Percentiles rank a stretch among this genome's conserved stretches.
Conservation (phyloP, 2,113 vertebrate species). For the Caranx melampygus region DNA sequence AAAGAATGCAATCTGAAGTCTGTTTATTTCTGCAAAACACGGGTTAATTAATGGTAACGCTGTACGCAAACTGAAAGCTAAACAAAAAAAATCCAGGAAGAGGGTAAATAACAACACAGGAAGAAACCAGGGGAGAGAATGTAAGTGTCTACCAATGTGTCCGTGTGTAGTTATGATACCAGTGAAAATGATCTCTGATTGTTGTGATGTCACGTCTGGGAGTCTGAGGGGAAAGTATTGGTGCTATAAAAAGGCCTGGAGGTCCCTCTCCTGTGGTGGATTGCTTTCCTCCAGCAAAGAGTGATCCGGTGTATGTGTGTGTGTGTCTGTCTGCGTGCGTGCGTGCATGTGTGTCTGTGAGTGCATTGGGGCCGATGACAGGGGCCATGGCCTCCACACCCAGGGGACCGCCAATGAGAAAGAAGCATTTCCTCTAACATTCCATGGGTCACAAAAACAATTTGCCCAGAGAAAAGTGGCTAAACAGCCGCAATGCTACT, state of each 20-base stretch:
- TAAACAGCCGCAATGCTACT: slow-evolving; percentile 78
- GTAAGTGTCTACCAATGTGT: slow-evolving; percentile 4
- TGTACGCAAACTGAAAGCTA: slow-evolving; percentile 20
- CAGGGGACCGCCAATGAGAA: slow-evolving; percentile 85
- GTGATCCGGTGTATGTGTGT: slow-evolving; percentile 61
- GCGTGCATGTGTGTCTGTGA: slow-evolving; percentile 42
- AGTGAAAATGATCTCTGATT: slow-evolving; percentile 78
- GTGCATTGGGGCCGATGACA: slow-evolving; percentile 82
- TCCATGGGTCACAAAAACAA: slow-evolving; percentile 85
- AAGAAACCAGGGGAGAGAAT: not conserved
- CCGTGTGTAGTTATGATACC: slow-evolving; percentile 47
- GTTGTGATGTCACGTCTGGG: slow-evolving; percentile 85
- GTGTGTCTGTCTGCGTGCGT: slow-evolving; percentile 25
- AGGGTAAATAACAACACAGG: slow-evolving; percentile 10
- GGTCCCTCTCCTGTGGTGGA: slow-evolving; percentile 81
- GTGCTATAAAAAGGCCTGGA: slow-evolving; percentile 81
- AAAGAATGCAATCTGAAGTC: slow-evolving; percentile 58
- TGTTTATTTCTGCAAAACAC: slow-evolving; percentile 68
- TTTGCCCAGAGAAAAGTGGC: slow-evolving; percentile 83
- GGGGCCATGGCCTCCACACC: slow-evolving; percentile 83
- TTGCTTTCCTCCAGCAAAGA: slow-evolving; percentile 82
- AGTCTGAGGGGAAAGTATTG: slow-evolving; percentile 56
- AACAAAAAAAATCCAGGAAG: slow-evolving; percentile 13
- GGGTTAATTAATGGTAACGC: slow-evolving; percentile 67
- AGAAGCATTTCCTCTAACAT: slow-evolving; percentile 87